These are phyloP conservation scores for Epicampocera succincta DNA, from an alignment of 2,888 invertebrate genomes.

Conservation along the genomic window DNA sequence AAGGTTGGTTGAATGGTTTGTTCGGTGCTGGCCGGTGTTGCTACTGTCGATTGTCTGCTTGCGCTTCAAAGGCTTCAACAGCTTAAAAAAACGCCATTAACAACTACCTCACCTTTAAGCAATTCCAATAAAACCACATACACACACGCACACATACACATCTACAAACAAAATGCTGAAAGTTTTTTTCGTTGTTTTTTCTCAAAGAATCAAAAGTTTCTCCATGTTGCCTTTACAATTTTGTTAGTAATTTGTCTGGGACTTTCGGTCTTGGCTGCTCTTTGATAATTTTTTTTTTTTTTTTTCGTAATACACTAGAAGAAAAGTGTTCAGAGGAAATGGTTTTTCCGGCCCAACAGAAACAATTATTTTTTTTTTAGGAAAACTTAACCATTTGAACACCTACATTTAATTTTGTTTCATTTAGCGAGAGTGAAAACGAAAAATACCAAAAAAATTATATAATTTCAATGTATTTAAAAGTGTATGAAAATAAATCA, in stretches of 20 bases:
- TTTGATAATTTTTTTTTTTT: slow-evolving; percentile 12
- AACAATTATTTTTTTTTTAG: not conserved
- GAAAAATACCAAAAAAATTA: too few species aligned
- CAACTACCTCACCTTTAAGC: slow-evolving; percentile 30
- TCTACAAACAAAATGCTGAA: slow-evolving; percentile 2
- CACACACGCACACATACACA: not conserved
- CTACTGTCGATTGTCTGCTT: slow-evolving; percentile 28
- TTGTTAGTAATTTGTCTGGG: slow-evolving; percentile 20
- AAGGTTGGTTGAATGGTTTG: slow-evolving; percentile 35
- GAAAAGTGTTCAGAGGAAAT: not conserved
- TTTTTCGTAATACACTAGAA: slow-evolving; percentile 25
- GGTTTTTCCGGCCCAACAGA: not conserved
- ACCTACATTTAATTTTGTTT: too few species aligned
- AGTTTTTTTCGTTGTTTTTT: slow-evolving; percentile 14
- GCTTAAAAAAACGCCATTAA: slow-evolving; percentile 49
- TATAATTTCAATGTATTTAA: too few species aligned
- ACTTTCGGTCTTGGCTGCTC: slow-evolving; percentile 1
- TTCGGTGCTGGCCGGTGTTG: slow-evolving; percentile 5
- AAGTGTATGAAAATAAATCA: too few species aligned
- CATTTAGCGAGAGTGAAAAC: too few species aligned
- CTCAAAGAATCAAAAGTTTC: slow-evolving; percentile 36
- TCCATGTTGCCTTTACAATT: slow-evolving; percentile 28
- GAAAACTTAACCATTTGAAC: too few species aligned
- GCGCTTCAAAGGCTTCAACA: slow-evolving; percentile 66
- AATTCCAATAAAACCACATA: slow-evolving; percentile 52